Conservation (phyloP, 64 coral and sea anemone species). For the Stichodactyla helianthus region DNA sequence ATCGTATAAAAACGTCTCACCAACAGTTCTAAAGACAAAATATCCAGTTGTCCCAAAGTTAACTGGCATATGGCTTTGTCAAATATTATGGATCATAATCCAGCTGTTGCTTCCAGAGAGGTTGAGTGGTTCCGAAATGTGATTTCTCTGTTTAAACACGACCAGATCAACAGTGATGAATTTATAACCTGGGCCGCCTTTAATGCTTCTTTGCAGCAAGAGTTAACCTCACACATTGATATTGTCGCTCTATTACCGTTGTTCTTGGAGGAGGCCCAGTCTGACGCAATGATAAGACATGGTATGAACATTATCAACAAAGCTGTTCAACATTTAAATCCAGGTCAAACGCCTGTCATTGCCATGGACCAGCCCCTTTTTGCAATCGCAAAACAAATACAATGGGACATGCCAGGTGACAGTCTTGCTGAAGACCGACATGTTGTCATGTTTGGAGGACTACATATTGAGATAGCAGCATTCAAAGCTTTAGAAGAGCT, state of each 20-base stretch:
- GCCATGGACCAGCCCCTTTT: slow-evolving; percentile 18
- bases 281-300: slow-evolving; percentile 9
- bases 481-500: not conserved
- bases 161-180: not conserved
- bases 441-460: slow-evolving; percentile 10
- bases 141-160: no score
- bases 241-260: not conserved
- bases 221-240: not conserved
- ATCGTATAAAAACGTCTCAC: slow-evolving; percentile 39
- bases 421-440: not conserved
- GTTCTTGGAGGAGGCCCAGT: slow-evolving; percentile 31
- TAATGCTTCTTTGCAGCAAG: not conserved
- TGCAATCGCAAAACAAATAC: slow-evolving; percentile 15
- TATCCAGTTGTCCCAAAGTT: slow-evolving; percentile 38
- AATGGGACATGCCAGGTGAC: slow-evolving; percentile 22
- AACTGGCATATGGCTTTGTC: no score
- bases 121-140: no score
- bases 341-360: slow-evolving; percentile 4
- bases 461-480: slow-evolving; percentile 16
- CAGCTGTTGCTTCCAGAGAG: no score
- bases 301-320: slow-evolving; percentile 24
- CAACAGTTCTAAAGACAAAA: slow-evolving; percentile 41
- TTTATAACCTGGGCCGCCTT: slow-evolving; percentile 26
- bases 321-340: not conserved
- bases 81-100: no score